A percentile compares a stretch with the other conserved stretches of the same genome.
These are phyloP conservation scores for Ostrea edulis DNA, from an alignment of 1,140 invertebrate species.

Conservation along the genomic window DNA sequence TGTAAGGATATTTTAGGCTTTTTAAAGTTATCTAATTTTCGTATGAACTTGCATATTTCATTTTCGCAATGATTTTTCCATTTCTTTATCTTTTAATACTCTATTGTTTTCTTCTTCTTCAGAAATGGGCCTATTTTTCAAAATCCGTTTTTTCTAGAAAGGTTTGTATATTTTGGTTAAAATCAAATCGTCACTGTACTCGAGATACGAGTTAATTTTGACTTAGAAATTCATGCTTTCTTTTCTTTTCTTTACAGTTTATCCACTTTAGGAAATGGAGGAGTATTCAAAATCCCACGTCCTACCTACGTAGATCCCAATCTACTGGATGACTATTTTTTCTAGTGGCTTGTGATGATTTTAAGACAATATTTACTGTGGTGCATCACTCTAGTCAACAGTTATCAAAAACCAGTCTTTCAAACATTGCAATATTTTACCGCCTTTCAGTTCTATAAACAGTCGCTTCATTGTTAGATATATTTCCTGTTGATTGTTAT, in stretches of 20 bases:
- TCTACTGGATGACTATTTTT: slow-evolving; percentile 68
- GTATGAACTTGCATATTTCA: background rate
- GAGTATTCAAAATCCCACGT: slow-evolving; percentile 64
- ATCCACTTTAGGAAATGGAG: slow-evolving; percentile 49
- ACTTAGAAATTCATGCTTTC: background rate
- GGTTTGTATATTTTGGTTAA: background rate
- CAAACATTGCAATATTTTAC: slow-evolving; percentile 29
- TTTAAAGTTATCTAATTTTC: too few species aligned
- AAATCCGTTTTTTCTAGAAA: background rate
- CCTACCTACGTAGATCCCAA: slow-evolving; percentile 66
- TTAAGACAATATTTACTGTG: background rate
- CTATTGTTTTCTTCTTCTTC: background rate
- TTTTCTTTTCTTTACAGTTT: slow-evolving; percentile 58
- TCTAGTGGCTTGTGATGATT: slow-evolving; percentile 42
- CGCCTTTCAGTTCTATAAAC: background rate
- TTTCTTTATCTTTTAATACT: too few species aligned
- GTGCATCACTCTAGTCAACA: slow-evolving; percentile 16
- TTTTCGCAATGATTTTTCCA: background rate
- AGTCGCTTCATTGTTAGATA: slow-evolving; percentile 13
- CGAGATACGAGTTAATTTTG: background rate
- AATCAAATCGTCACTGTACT: slow-evolving; percentile 6
- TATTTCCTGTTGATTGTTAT: slow-evolving; percentile 26
- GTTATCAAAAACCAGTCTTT: slow-evolving; percentile 1
- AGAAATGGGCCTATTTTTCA: background rate
- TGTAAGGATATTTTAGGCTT: background rate